A percentile compares a stretch with the other conserved stretches of the same genome.
phyloP scores from a whole-genome alignment of 2,113 vertebrate species.

The Prietella phreatophila region DNA sequence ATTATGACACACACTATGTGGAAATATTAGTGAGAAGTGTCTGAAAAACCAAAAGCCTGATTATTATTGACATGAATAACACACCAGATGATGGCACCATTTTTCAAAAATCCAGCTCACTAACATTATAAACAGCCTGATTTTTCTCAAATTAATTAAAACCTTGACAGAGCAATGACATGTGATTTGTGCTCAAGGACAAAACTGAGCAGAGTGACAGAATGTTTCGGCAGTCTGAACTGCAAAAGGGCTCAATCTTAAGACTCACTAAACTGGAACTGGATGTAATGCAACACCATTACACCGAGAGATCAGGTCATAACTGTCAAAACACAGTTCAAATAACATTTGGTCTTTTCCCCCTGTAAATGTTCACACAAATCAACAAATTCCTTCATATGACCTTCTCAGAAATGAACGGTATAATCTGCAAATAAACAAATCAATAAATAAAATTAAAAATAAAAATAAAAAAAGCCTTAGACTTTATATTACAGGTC shows the following conservation, averaged over 20 bases:
- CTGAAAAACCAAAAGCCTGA: not conserved
- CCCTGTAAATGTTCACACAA: constrained; percentile 41
- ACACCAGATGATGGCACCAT: constrained; percentile 29
- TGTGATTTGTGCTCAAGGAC: constrained; percentile 60
- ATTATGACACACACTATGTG: too few relatives aligned
- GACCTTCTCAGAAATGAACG: constrained; percentile 50
- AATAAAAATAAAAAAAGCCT: not conserved
- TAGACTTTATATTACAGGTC: not conserved
- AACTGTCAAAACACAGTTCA: constrained; percentile 57
- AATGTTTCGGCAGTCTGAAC: constrained; percentile 70
- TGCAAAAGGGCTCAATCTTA: constrained; percentile 69
- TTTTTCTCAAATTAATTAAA: constrained; percentile 21
- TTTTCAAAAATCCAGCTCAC: constrained; percentile 25
- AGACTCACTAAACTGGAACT: constrained; percentile 74
- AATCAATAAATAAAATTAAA: not conserved
- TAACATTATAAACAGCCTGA: not conserved
- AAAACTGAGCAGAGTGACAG: constrained; percentile 63
- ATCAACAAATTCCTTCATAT: constrained; percentile 51
- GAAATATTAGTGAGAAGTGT: not conserved
- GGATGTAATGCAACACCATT: constrained; percentile 68
- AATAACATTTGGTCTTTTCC: constrained; percentile 54
- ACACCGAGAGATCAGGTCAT: constrained; percentile 64
- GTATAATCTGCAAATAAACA: not conserved
- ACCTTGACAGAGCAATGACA: constrained; percentile 47
- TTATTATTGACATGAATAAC: constrained; percentile 19